These are phyloP conservation scores for Pseudoips prasinana DNA, from an alignment of 2,888 invertebrate species.

Conservation along the genomic window DNA sequence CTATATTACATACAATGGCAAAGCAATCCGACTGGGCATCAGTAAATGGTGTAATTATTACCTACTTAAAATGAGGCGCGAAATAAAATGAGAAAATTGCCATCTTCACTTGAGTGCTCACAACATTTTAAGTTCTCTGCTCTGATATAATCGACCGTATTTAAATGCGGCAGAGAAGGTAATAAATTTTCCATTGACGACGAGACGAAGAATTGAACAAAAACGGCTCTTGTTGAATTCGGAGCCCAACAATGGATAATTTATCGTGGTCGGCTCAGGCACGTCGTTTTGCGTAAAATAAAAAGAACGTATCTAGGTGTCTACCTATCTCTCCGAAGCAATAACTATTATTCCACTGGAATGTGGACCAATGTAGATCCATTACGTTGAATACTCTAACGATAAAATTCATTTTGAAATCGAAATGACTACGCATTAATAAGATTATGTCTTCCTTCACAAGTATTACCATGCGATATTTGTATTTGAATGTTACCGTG, in stretches of 20 bases:
- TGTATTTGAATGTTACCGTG: too few species aligned
- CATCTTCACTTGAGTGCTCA: conserved; percentile 56
- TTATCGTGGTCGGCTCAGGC: conserved; percentile 70
- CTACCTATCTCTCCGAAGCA: conserved; percentile 41
- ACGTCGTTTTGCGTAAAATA: conserved; percentile 54
- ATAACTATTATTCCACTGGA: conserved; percentile 30
- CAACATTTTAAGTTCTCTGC: conserved; percentile 59
- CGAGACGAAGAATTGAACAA: conserved; percentile 79
- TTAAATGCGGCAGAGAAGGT: conserved; percentile 71
- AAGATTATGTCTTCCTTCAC: too few species aligned
- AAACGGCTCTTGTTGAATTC: conserved; percentile 76
- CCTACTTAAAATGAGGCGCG: conserved; percentile 23
- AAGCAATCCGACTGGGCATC: conserved; percentile 30
- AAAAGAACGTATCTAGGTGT: conserved; percentile 42
- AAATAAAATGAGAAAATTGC: conserved; percentile 59
- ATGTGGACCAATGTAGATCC: conserved; percentile 18
- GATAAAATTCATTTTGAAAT: too few species aligned
- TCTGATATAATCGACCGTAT: conserved; percentile 72
- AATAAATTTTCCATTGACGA: conserved; percentile 79
- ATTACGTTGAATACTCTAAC: conserved; percentile 11
- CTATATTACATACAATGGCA: too few species aligned
- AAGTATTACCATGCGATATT: too few species aligned
- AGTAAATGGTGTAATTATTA: conserved; percentile 43
- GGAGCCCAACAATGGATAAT: conserved; percentile 74
- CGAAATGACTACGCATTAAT: too few species aligned